Conservation (phyloP, 2,888 invertebrate species). For the Lingula anatina region DNA sequence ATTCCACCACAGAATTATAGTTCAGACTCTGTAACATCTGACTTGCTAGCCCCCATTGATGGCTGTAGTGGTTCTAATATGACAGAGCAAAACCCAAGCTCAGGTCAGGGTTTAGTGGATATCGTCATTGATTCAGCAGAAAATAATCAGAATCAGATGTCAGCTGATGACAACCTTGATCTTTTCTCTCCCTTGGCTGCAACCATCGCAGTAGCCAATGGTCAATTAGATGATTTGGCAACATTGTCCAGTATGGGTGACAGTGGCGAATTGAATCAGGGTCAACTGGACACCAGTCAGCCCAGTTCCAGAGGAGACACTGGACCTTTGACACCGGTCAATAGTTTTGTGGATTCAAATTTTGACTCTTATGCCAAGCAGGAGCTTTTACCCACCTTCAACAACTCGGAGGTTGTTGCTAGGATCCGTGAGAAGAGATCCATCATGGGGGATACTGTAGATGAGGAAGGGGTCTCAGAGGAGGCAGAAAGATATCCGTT, state of each 20-base stretch:
- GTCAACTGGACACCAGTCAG: not conserved
- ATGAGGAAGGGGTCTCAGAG: constrained; percentile 4
- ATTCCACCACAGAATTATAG: no score
- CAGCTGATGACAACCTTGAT: no score
- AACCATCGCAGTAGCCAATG: no score
- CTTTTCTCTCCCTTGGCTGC: no score
- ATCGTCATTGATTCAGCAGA: constrained; percentile 2
- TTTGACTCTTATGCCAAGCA: constrained; percentile 17
- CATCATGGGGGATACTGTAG: constrained; percentile 1
- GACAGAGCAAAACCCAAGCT: no score
- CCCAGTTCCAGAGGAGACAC: no score
- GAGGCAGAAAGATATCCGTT: constrained; percentile 15
- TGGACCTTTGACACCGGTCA: constrained; percentile 48
- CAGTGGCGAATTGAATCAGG: not conserved
- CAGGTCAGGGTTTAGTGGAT: no score
- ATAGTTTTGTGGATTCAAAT: constrained; percentile 39
- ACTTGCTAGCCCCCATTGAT: no score
- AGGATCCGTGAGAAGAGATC: constrained; percentile 51
- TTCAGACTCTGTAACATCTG: no score
- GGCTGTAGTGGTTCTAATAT: no score
- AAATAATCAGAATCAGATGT: not conserved
- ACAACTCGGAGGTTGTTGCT: constrained; percentile 53
- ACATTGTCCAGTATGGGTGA: no score
- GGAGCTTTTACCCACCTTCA: constrained; percentile 50
- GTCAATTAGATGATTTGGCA: no score